Evolutionary conservation across 2,113 vertebrate genomes (phyloP).

Genomic region (Pitta sordida): DNA sequence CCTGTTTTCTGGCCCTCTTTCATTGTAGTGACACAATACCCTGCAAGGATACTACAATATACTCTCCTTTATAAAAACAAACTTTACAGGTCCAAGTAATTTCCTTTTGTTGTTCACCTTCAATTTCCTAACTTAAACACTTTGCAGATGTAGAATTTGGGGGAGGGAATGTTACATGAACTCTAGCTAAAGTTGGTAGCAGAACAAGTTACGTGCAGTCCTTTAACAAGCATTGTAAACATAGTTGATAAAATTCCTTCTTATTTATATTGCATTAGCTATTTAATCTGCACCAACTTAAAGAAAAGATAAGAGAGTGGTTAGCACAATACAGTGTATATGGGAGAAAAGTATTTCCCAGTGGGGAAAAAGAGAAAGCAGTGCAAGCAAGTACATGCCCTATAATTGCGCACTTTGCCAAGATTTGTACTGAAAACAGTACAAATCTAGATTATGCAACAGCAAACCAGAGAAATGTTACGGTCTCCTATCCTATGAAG

Average conservation of each 20-base stretch:
- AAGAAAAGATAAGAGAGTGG: not conserved
- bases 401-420: not conserved
- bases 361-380: not conserved
- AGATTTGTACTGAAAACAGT: not conserved
- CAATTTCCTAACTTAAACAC: not conserved
- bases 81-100: not conserved
- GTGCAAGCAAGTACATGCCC: not conserved
- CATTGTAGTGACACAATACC: not conserved
- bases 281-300: not conserved
- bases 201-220: not conserved
- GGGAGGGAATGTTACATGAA: not conserved
- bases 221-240: not conserved
- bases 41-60: not conserved
- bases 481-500: not conserved
- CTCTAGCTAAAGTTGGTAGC: not conserved
- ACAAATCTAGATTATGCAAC: not conserved
- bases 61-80: not conserved
- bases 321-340: not conserved
- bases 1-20: not conserved
- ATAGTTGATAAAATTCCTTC: not conserved
- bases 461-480: not conserved
- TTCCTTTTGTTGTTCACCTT: not conserved
- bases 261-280: not conserved
- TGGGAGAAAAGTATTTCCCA: not conserved
- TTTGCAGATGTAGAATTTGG: not conserved